Evolutionary conservation across 2,113 vertebrate genomes (phyloP), one percentile per base, ranked within the genome.

Genomic region (Otolemur garnettii): DNA sequence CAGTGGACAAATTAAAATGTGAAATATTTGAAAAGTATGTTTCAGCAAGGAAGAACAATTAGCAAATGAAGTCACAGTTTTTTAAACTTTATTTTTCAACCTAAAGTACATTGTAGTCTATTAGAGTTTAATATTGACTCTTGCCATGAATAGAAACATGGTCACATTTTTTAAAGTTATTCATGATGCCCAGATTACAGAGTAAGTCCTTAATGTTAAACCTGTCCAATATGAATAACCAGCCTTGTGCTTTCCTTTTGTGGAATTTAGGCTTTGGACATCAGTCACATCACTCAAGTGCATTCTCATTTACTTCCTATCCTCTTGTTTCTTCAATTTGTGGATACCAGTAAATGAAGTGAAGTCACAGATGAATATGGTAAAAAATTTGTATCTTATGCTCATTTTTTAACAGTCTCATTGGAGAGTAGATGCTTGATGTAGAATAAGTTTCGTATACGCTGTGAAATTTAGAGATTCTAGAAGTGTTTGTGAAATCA

Each of bases 291-390:
- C 71, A 62, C 22, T 87, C 35, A 77, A 57, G 38, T 64, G 13
- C 66, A 87, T 87, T 69, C 90, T 78, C 24, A 86, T 66, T 53
- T 60, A 50, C 42, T 94, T 94, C 55, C 84, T 75, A 42, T 57
- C 11, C 62, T 45, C 57, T 18, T 92, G 66, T 84, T 84, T 86
- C 17, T 94, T 92, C 60, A 69, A 35, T 50, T 22, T 94, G 35
- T n/a, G 28, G 59, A 55, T 66, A 72, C 19, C 82, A 88, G 53
- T 78, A 60, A 90, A 53, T 21, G n/a, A 94, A 97, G 87, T 86
- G 81, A 82, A 93, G 79, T 82, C 21, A 84, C n/a, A 95, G 38
- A 45, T 69, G 93, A 87, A 87, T 81, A 93, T 22, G 18, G 15
- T 50, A 82, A 86, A 82, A 50, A 14, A 74, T 79, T 62, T 9